Evolutionary conservation across 1,140 invertebrate species (phyloP), one percentile per base, ranked within the genome.

Genomic region (Ceratitis capitata): DNA sequence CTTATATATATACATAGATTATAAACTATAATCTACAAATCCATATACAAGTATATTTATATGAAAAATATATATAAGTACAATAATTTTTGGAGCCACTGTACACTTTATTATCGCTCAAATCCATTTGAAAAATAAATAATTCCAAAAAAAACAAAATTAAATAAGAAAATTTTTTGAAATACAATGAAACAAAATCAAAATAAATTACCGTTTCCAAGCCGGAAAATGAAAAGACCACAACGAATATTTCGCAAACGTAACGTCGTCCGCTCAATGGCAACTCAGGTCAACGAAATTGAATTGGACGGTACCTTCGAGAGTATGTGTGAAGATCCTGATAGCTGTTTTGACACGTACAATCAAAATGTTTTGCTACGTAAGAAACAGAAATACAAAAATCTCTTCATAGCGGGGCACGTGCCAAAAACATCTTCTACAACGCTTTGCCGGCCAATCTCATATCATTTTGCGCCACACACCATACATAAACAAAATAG

Each of bases 381-480:
- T n/a, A 78, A 78, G 23, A 78, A 78, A 14, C 32, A 78, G 23
- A 78, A 45, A 19, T 78, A 78, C 23, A 42, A 78, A 78, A 78
- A 78, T 47, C 23, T 78, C 2, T 78, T 78, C 7, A 45, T 78
- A n/a, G 14, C 69, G 0, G 69, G 69, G 14, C 69, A 78, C 19
- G 69, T 78, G 39, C 69, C 39, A n/a, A 78, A 78, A 39, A 78
- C 42, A n/a, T 78, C 69, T 12, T 23, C 16, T 32, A 42, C 39
- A 19, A 78, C 69, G 35, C 69, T 78, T 2, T 78, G 69, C 39
- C n/a, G 45, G 45, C 69, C 69, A 45, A 78, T 78, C 6, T 42
- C 39, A 4, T 78, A 78, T 78, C 42, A 42, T 45, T 78, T 78
- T 78, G 35, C 29, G 39, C 69, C 69, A 26, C 16, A 14, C 10